Conservation (phyloP, 2,888 invertebrate species). For the Nephrotoma appendiculata region DNA sequence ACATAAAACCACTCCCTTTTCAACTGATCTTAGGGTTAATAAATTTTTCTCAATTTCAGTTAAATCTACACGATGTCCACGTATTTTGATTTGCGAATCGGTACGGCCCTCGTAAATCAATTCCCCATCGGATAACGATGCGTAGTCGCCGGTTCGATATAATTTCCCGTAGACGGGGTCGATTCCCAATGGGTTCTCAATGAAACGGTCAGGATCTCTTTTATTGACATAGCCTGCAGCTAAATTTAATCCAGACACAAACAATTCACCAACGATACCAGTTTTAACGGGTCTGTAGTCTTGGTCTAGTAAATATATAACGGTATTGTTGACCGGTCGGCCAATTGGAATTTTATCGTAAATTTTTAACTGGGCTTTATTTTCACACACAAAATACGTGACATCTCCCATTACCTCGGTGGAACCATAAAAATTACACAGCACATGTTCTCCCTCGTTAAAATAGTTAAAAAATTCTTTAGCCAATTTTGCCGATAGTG, state of each 20-base stretch:
- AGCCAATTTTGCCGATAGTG: constrained; percentile 53
- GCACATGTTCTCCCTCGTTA: constrained; percentile 42
- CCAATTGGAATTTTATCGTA: constrained; percentile 69
- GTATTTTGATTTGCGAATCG: constrained; percentile 73
- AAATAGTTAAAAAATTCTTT: constrained; percentile 64
- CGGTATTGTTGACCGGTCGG: constrained; percentile 61
- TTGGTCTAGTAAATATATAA: constrained; percentile 63
- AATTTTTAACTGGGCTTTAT: constrained; percentile 41
- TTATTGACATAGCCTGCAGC: constrained; percentile 69
- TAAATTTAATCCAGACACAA: constrained; percentile 65
- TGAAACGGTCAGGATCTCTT: constrained; percentile 56
- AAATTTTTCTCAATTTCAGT: constrained; percentile 70
- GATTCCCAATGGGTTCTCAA: constrained; percentile 56
- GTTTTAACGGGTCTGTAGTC: constrained; percentile 55
- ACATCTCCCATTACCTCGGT: constrained; percentile 89
- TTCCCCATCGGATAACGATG: constrained; percentile 50
- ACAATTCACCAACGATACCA: constrained; percentile 67
- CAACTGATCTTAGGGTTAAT: constrained; percentile 44
- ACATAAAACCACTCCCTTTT: constrained; percentile 66
- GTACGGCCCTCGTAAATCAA: constrained; percentile 68
- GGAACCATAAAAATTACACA: constrained; percentile 84
- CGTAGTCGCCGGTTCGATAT: constrained; percentile 78
- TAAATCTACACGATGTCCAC: constrained; percentile 75
- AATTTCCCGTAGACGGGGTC: constrained; percentile 54
- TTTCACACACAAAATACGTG: constrained; percentile 56